Base-by-base conservation (phyloP, 2,113 vertebrate genomes). In the Alethe castanea region DNA sequence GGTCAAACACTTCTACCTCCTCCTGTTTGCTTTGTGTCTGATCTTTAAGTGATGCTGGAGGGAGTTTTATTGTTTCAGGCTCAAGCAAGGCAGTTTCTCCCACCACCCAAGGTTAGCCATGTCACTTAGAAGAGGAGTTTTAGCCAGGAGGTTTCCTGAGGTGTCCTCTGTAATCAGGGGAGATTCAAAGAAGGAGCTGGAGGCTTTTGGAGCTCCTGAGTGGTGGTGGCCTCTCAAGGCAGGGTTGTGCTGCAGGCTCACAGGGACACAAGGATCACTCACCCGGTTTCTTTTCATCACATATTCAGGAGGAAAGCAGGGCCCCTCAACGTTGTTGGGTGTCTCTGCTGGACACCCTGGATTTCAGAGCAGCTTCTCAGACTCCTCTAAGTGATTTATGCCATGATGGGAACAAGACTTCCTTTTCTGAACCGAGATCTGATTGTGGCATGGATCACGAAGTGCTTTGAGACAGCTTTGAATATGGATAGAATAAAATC, bases 391-490 rank as follows among this genome's bases (percentile, higher is more conserved):
- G 61, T 0, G 0, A 80, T 92, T 92, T 65, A 47, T 54, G 54
- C 54, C 24, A 23, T 31, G 77, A 73, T 70, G 62, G 78, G 50
- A 90, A 33, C 18, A 72, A 72, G 66, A 40, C 60, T 91, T 44
- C 19, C 7, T 89, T 91, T 81, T 56, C 45, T 61, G 61, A 79
- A 84, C 77, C 0, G 5, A 86, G 73, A 76, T 66, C 36, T 87
- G 87, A 70, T 56, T 70, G 77, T 72, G n/a, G 35, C 1, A 0
- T 79, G 74, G 81, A 25, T 72, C 87, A 35, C 3, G 3, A 87
- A 91, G 65, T 72, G 78, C 91, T 95, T 91, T 80, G 93, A 91
- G 91, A 87, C 85, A 79, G 67, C 47, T 94, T 85, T 94, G 81
- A 91, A 82, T 91, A 79, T 82, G 91, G 84, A 38, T 89, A 31